These are phyloP conservation scores for Atherix ibis DNA, from an alignment of 2,888 invertebrate genomes.

Conservation along the genomic window DNA sequence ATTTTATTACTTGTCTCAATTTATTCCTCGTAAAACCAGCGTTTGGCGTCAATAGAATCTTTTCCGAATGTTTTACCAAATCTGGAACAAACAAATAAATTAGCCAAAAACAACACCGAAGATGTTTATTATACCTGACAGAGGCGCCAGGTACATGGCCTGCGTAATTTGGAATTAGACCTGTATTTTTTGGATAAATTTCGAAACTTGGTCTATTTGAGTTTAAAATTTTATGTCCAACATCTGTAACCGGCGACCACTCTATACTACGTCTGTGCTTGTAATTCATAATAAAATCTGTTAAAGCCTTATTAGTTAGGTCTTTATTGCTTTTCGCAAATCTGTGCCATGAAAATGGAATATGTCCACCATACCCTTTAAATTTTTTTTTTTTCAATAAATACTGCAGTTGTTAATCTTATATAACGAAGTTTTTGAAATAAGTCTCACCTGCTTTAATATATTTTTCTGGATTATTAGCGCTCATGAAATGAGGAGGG, in stretches of 20 bases:
- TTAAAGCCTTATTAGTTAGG: conserved; percentile 52
- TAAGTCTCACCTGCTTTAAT: conserved; percentile 23
- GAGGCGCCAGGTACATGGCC: conserved; percentile 62
- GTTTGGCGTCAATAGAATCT: conserved; percentile 55
- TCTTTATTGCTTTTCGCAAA: conserved; percentile 35
- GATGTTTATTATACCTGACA: conserved; percentile 41
- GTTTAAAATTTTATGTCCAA: conserved; percentile 19
- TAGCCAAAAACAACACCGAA: neutral
- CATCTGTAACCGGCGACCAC: conserved; percentile 45
- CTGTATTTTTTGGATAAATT: conserved; percentile 57
- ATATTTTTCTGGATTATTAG: conserved; percentile 25
- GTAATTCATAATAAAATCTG: conserved; percentile 61
- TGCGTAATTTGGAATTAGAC: conserved; percentile 59
- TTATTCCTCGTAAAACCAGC: conserved; percentile 44
- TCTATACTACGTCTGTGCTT: conserved; percentile 52
- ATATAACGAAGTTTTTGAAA: no score
- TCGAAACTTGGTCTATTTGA: conserved; percentile 30
- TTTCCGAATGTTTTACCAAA: conserved; percentile 62
- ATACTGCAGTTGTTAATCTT: no score
- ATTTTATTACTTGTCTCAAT: no score
- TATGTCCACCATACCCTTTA: conserved; percentile 24
- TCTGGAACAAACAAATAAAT: conserved; percentile 29
- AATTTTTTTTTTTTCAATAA: neutral
- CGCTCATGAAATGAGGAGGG: conserved; percentile 25
- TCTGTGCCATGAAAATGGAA: conserved; percentile 24